Evolutionary conservation across 2,888 invertebrate genomes (phyloP), one percentile per base, ranked within the genome.

Genomic region (Aquatica leii): DNA sequence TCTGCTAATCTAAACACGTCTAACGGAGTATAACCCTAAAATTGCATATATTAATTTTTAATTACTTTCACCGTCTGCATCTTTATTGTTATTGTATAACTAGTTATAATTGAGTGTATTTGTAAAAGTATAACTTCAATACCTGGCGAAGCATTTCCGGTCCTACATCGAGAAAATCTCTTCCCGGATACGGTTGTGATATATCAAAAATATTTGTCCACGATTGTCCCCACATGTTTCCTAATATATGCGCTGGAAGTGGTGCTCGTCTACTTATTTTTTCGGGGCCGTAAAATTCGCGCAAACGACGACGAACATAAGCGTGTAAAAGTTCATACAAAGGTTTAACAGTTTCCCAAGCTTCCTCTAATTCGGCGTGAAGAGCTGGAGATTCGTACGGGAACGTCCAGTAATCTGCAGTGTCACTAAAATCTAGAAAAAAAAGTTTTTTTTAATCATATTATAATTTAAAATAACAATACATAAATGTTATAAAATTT

Each of bases 201-300:
- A 91, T 83, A 65, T 94, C 93, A 63, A 92, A 85, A 15, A 94
- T 90, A 67, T 93, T 93, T 0, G 87, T 85, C 95, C 95, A 95
- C 46, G 90, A 90, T 80, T 95, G 95, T 0, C 87, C 93, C 90
- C 94, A 95, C 91, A 95, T 93, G 76, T 95, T 95, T 0, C 96
- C 95, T 3, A 95, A 84, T 59, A 95, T 86, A 74, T 95, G 94
- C 0, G 93, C 92, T 0, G 95, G 94, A 41, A 95, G 84, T 0
- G 94, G 94, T 0, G 94, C 93, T 40, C 92, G 89, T 1, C 90
- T 84, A 69, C 90, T 91, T 53, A 93, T 89, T 69, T 90, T 87
- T 75, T 94, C 92, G 0, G 92, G 92, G 0, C 95, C 95, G 75
- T 96, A 95, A 21, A 90, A 86, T 74, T 93, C 90, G 0, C 92